These are phyloP conservation scores for Anagrus nilaparvatae DNA, from an alignment of 1,140 invertebrate species.

Conservation along the genomic window DNA sequence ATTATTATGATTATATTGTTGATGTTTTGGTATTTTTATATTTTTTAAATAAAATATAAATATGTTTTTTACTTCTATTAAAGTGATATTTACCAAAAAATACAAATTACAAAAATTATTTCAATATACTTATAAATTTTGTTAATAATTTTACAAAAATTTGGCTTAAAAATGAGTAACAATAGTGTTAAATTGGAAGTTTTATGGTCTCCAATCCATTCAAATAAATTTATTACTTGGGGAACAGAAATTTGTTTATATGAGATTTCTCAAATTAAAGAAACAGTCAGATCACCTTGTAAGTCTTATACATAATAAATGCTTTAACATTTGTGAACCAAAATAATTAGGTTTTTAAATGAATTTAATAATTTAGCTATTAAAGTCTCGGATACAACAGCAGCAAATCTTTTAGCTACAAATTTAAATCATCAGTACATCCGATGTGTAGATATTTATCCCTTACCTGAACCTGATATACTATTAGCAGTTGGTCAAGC, in stretches of 20 bases:
- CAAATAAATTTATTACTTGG: slow-evolving; percentile 77
- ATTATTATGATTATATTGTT: too few species aligned
- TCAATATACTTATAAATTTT: too few species aligned
- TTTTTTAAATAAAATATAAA: too few species aligned
- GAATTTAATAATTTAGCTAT: slow-evolving; percentile 44
- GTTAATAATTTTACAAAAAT: too few species aligned
- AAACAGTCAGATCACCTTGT: slow-evolving; percentile 48
- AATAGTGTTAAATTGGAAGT: slow-evolving; percentile 54
- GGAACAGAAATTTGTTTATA: slow-evolving; percentile 76
- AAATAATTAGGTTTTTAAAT: slow-evolving; percentile 11
- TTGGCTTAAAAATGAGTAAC: slow-evolving; percentile 4
- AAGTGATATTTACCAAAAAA: too few species aligned
- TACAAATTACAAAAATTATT: too few species aligned
- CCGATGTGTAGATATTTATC: slow-evolving; percentile 72
- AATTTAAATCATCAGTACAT: slow-evolving; percentile 57
- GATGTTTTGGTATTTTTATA: too few species aligned
- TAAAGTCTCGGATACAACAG: slow-evolving; percentile 54
- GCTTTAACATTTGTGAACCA: slow-evolving; percentile 11
- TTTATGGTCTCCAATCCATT: slow-evolving; percentile 67
- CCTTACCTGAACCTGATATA: slow-evolving; percentile 58
- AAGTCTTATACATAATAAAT: slow-evolving; percentile 22
- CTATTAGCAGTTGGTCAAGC: slow-evolving; percentile 75
- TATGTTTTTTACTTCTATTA: too few species aligned
- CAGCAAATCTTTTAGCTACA: slow-evolving; percentile 55
- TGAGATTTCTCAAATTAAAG: slow-evolving; percentile 54